Evolutionary conservation across 2,113 vertebrate species (phyloP), one percentile per base, ranked within the genome.

Genomic region (Kryptolebias marmoratus): DNA sequence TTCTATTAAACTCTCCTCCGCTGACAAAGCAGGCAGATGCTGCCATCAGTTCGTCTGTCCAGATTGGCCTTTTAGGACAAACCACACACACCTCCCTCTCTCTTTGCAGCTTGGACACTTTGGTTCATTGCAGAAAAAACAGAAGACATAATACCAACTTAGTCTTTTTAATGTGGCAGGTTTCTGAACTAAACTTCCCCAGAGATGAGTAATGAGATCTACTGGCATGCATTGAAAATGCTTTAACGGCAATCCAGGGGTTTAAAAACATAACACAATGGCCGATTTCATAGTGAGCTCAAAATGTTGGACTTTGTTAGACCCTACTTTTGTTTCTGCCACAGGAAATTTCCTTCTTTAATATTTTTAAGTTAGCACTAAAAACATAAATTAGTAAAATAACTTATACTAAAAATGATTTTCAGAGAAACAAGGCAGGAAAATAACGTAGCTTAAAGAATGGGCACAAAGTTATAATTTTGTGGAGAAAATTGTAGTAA

Each of bases 21-120:
- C 82, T 84, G 91, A 95, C 93, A 94, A 93, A 82, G 92, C 87
- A 88, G 92, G 87, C 96, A 97, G 96, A 96, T 96, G 95, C 94
- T 89, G 81, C 90, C 81, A 92, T 93, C 84, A 77, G 93, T 93
- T 45, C 62, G 66, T 77, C 73, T 50, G 54, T 82, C 82, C 79
- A 81, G 75, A 75, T 77, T 84, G 56, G 69, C 75, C 80, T 61
- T 64, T 79, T 83, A 83, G 76, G 77, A 57, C 75, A 44, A 81
- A 69, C 73, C 80, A 81, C 90, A 61, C 88, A 86, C 87, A 85
- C 84, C 56, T 86, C 30, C 63, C 59, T 64, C 80, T 78, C 68
- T 61, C 66, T 75, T 74, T 68, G 65, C 69, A 75, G 83, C 68
- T 64, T 52, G 64, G 64, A 80, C 63, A 88, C 76, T 64, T 52